A percentile compares a stretch with the other conserved stretches of the same genome.
phyloP scores from a whole-genome alignment of 2,113 vertebrate species.

The Callospermophilus lateralis region DNA sequence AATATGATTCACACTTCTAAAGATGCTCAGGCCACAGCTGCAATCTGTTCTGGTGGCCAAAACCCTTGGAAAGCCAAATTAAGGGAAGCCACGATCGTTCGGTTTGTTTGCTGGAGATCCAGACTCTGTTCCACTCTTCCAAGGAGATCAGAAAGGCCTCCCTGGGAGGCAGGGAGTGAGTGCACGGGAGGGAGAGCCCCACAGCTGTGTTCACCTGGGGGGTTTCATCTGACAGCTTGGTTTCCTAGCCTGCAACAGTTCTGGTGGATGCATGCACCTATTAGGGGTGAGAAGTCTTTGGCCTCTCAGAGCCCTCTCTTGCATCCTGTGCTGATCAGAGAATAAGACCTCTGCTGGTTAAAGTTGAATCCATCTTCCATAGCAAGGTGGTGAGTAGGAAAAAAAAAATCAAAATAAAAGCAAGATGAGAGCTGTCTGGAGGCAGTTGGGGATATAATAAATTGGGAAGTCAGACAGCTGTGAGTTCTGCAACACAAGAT shows the following conservation, averaged over 20 bases:
- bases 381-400: background rate
- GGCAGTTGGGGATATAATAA: conserved; percentile 23
- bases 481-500: conserved; percentile 39
- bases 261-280: background rate
- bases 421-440: conserved; percentile 9
- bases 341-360: background rate
- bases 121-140: background rate
- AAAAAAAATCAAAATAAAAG: background rate
- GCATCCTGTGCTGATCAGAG: background rate
- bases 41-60: conserved; percentile 49
- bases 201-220: background rate
- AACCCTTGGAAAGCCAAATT: conserved; percentile 42
- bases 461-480: conserved; percentile 65
- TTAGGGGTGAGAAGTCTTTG: background rate
- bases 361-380: background rate
- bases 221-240: background rate
- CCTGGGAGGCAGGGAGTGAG: background rate
- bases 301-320: background rate
- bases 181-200: background rate
- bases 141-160: background rate
- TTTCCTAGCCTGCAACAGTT: background rate
- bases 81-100: background rate
- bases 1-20: conserved; percentile 70
- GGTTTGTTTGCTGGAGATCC: background rate
- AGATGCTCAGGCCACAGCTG: conserved; percentile 55